Evolutionary conservation across 2,888 invertebrate species (phyloP), one percentile per base, ranked within the genome.

Genomic region (Actias luna): DNA sequence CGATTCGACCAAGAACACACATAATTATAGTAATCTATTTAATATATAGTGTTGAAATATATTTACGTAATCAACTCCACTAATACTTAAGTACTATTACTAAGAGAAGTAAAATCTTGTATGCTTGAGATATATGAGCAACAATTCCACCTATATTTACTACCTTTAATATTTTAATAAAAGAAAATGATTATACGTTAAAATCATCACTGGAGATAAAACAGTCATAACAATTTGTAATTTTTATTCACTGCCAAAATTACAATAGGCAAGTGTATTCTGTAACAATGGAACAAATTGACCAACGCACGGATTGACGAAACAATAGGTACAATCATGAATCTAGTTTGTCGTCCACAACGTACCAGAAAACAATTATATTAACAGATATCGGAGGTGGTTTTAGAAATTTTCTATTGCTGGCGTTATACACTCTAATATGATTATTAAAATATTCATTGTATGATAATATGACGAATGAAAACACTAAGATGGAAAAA

Each of bases 261-360:
- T 87, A 87, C 87, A 84, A 82, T 83, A 75, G 75, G 74, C 70
- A 68, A 71, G 70, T 82, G 77, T 82, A 78, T 86, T 82, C 85
- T 85, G 87, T 88, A 88, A 91, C 91, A 91, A 91, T 90, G 76
- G 87, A 75, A 73, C 87, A 87, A 90, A 89, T 89, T 90, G 87
- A 88, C 81, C 80, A 80, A 76, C 72, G 79, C 80, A 72, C 75
- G 71, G 74, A 65, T 74, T 74, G 70, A 67, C 69, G 76, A 85
- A 85, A 91, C 90, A 90, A 91, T 91, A 74, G 82, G 67, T 77
- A 84, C 88, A 90, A 91, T 90, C 87, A 90, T 85, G 83, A 79
- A 83, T 77, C 74, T 82, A 77, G 86, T 87, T 87, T 85, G 87
- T 82, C 80, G 76, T 76, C 66, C 75, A 80, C 77, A 80, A 76